Base-by-base conservation (phyloP, 1,140 invertebrate species). In the Sminthurinus signatus region DNA sequence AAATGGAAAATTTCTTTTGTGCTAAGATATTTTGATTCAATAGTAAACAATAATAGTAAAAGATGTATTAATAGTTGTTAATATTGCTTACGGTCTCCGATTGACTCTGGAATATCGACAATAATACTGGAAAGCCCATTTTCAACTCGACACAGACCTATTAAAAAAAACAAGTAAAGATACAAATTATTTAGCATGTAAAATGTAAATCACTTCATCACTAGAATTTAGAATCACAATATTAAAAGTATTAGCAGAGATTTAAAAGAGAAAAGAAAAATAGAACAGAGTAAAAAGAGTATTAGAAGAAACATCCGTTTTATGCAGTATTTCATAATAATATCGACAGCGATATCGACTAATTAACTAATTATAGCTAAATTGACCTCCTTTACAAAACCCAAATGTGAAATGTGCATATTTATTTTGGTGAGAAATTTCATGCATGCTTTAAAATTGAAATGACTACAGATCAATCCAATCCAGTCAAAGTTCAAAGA, bases 51-150 rank as follows among this genome's bases (percentile, higher is more conserved):
- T n/a, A n/a, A n/a, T n/a, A n/a, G n/a, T n/a, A n/a, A n/a, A n/a
- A n/a, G n/a, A n/a, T n/a, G n/a, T n/a, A n/a, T n/a, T n/a, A n/a
- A n/a, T n/a, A n/a, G n/a, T n/a, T n/a, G n/a, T n/a, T n/a, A 39
- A 10, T 10, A 23, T 62, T 73, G 86, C 88, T 89, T 82, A 93
- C 90, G 86, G 71, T 83, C 81, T 68, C 87, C 89, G 77, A 85
- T 81, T 73, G 89, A 92, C 76, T 93, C 90, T 76, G 90, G 86
- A 62, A 93, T 91, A 74, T 93, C 90, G 55, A 93, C 78, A 68
- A 93, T 92, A 50, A 92, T 90, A 73, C 89, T 92, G 0, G 88
- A 88, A 72, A 89, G 86, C 14, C 88, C 86, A 31, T 84, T 88
- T 78, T 89, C 87, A 64, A 89, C 86, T 73, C 91, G 86, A 74